A percentile compares a stretch with the other conserved stretches of the same genome.
phyloP scores from a whole-genome alignment of 2,888 invertebrate species.

The Phyllotreta striolata region DNA sequence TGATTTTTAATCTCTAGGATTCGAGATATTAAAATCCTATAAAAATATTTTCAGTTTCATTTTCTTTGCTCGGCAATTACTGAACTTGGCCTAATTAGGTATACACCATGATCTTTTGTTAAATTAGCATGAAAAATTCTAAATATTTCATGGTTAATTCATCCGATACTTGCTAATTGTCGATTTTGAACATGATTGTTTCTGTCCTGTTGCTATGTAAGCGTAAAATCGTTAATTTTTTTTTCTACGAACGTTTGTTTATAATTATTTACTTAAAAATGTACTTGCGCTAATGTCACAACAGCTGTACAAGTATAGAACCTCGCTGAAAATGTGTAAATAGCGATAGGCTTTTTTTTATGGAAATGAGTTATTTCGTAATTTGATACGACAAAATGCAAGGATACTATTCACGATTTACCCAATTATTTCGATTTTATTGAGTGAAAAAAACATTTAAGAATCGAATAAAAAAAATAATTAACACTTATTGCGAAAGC shows the following conservation, averaged over 20 bases:
- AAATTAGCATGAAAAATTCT: background rate
- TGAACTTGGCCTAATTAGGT: slow-evolving; percentile 2
- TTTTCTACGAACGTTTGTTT: background rate
- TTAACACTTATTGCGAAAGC: no score
- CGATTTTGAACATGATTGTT: background rate
- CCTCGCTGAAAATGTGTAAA: slow-evolving; percentile 10
- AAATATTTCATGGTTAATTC: slow-evolving; percentile 12
- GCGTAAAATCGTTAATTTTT: slow-evolving; percentile 13
- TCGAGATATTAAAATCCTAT: no score
- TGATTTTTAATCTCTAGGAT: slow-evolving; percentile 9
- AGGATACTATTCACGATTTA: slow-evolving; percentile 8
- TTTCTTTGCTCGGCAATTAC: background rate
- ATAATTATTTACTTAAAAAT: slow-evolving; percentile 2
- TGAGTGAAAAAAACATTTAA: no score
- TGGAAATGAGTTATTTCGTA: slow-evolving; percentile 7
- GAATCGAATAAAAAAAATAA: no score
- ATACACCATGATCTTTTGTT: slow-evolving; percentile 2
- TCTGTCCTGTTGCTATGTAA: background rate
- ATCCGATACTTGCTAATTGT: slow-evolving; percentile 7
- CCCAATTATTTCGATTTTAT: background rate
- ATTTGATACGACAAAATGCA: slow-evolving; percentile 6
- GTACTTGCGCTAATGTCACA: slow-evolving; percentile 1
- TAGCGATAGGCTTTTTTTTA: slow-evolving; percentile 8
- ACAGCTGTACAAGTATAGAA: background rate
- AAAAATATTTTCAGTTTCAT: no score